A percentile compares a stretch with the other conserved stretches of the same genome.
Evolutionary conservation across 2,113 vertebrate genomes (phyloP).

Genomic region (Vulpes ferrilata): DNA sequence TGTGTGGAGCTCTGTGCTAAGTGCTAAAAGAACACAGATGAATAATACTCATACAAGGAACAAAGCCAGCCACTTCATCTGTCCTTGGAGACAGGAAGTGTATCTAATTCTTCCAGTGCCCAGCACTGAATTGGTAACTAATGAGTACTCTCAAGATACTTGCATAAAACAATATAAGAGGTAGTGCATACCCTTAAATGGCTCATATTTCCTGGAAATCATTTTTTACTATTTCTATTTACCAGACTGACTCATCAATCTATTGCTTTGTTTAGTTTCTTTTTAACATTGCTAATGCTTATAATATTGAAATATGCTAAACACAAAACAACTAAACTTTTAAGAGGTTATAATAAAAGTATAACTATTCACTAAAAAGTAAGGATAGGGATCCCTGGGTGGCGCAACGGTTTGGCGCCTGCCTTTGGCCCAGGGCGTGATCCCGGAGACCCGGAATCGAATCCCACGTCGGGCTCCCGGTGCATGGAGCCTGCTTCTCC

Average conservation of each 20-base stretch:
- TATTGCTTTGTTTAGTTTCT: background rate
- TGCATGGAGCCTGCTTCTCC: too few species aligned
- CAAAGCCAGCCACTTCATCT: background rate
- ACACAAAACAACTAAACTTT: background rate
- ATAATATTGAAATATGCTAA: conserved; percentile 39
- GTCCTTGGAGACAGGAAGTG: background rate
- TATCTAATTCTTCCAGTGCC: background rate
- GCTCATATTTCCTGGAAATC: background rate
- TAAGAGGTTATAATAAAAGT: conserved; percentile 44
- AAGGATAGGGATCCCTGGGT: too few species aligned
- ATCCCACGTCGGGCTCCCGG: too few species aligned
- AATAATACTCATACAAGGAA: background rate
- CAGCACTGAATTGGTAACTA: background rate
- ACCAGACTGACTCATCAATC: background rate
- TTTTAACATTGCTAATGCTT: conserved; percentile 23
- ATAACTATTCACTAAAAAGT: background rate
- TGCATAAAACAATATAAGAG: background rate
- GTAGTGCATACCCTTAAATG: background rate
- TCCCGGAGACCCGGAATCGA: too few species aligned
- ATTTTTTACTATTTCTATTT: conserved; percentile 17
- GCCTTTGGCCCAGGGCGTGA: too few species aligned
- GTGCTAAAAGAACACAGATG: conserved; percentile 4
- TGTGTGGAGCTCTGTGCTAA: background rate
- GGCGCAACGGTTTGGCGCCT: too few species aligned
- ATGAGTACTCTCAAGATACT: background rate